A percentile compares a stretch with the other conserved stretches of the same genome.
Conservation (phyloP, 2,797 vertebrate genomes). For the Lates japonicus region DNA sequence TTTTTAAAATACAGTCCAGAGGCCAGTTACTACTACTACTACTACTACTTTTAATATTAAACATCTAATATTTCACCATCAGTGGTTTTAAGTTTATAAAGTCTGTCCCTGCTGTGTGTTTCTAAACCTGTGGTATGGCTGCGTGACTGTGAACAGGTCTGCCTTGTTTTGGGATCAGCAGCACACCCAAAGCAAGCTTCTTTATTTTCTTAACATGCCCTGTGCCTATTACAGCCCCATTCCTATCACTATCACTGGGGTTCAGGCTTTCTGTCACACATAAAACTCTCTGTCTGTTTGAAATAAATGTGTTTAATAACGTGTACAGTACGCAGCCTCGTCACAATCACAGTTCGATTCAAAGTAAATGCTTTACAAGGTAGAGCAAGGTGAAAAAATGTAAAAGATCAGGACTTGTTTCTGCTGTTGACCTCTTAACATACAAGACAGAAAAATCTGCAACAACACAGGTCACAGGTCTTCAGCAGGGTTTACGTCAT, state of each 20-base stretch:
- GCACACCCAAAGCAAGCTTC: conserved; percentile 57
- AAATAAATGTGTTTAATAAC: not conserved
- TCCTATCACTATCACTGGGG: not conserved
- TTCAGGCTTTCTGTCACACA: not conserved
- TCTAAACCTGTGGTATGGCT: conserved; percentile 23
- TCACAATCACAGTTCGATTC: not conserved
- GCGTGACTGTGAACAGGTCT: conserved; percentile 78
- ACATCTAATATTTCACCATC: not conserved
- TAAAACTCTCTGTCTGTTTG: not conserved
- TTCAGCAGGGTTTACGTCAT: not conserved
- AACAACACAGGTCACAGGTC: not conserved
- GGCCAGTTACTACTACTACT: not conserved
- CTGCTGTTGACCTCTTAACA: not conserved
- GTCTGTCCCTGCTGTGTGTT: not conserved
- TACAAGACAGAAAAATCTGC: not conserved
- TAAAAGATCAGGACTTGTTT: not conserved
- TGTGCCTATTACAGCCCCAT: not conserved
- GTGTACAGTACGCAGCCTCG: too few relatives aligned
- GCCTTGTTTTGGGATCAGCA: conserved; percentile 77
- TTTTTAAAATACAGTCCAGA: not conserved
- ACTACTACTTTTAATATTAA: not conserved
- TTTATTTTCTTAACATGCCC: conserved; percentile 34
- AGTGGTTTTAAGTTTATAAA: not conserved
- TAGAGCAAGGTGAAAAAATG: not conserved
- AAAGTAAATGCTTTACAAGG: not conserved